Conservation (phyloP, 2,113 vertebrate species). For the Dinomys branickii region DNA sequence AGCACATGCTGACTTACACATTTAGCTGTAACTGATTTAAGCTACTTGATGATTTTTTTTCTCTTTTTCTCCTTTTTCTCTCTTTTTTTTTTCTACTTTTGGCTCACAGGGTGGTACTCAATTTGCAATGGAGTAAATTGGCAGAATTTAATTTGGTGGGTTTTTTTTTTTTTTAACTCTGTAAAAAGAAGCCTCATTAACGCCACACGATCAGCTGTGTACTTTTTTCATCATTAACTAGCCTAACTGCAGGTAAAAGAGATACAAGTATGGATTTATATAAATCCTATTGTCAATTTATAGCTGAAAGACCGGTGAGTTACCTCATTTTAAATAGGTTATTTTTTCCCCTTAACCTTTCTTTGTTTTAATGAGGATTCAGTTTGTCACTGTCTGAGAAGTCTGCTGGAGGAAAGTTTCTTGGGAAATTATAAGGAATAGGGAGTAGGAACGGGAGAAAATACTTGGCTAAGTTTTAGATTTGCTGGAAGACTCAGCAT, state of each 20-base stretch:
- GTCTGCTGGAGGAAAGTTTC: constrained; percentile 87
- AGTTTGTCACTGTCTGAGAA: constrained; percentile 86
- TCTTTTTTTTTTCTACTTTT: constrained; percentile 28
- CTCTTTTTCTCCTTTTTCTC: not conserved
- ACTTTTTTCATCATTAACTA: constrained; percentile 96
- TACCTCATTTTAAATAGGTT: constrained; percentile 91
- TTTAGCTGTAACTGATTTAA: constrained; percentile 95
- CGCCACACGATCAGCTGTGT: constrained; percentile 91
- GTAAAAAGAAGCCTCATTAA: constrained; percentile 98
- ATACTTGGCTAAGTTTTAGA: constrained; percentile 79
- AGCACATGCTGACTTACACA: constrained; percentile 94
- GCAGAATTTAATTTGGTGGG: constrained; percentile 98
- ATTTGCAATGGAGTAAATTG: constrained; percentile 96
- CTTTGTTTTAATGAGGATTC: constrained; percentile 96
- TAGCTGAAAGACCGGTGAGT: constrained; percentile 93
- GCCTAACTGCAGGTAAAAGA: constrained; percentile 95
- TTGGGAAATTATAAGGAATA: constrained; percentile 80
- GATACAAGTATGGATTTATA: constrained; percentile 97
- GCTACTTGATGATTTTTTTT: constrained; percentile 92
- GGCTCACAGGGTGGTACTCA: constrained; percentile 92
- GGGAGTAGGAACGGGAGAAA: constrained; percentile 71
- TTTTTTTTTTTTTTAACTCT: constrained; percentile 94
- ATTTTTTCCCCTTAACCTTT: constrained; percentile 91
- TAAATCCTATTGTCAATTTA: constrained; percentile 99
- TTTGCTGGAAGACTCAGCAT: constrained; percentile 46